A percentile compares a stretch with the other conserved stretches of the same genome.
phyloP scores from a whole-genome alignment of 2,113 vertebrate genomes.

The Sorex fumeus region DNA sequence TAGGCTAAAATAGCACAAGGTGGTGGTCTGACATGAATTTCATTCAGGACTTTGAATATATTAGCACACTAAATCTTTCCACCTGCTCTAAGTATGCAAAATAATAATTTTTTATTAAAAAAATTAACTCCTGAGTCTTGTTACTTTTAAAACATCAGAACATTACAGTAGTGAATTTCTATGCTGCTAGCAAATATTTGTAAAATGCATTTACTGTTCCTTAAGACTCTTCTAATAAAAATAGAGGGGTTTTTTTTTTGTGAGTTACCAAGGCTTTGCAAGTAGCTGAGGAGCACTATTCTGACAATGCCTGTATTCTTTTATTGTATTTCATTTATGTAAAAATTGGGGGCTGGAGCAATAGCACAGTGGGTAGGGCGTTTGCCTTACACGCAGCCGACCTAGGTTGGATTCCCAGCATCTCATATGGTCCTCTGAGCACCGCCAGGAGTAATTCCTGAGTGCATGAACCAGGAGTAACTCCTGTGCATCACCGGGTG shows the following conservation, averaged over 20 bases:
- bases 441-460: too few species aligned
- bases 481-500: too few species aligned
- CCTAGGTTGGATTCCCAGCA: too few species aligned
- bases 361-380: too few species aligned
- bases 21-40: slow-evolving; percentile 74
- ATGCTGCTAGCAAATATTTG: slow-evolving; percentile 20
- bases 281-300: neutral
- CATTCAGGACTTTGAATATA: slow-evolving; percentile 76
- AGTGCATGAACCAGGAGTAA: too few species aligned
- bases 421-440: too few species aligned
- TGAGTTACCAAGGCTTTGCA: slow-evolving; percentile 43
- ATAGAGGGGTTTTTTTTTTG: neutral
- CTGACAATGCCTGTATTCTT: slow-evolving; percentile 43
- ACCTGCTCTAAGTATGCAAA: slow-evolving; percentile 75
- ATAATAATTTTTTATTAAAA: slow-evolving; percentile 39
- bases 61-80: slow-evolving; percentile 79
- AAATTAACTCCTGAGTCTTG: slow-evolving; percentile 47
- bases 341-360: neutral
- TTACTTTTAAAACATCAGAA: slow-evolving; percentile 54
- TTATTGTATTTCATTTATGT: neutral
- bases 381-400: too few species aligned
- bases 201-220: slow-evolving; percentile 43
- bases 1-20: slow-evolving; percentile 77
- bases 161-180: slow-evolving; percentile 47
- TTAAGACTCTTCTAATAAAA: slow-evolving; percentile 38